Evolutionary conservation across 92 coral and sea anemone genomes (phyloP).

Genomic region (Parazoanthus atlanticus): DNA sequence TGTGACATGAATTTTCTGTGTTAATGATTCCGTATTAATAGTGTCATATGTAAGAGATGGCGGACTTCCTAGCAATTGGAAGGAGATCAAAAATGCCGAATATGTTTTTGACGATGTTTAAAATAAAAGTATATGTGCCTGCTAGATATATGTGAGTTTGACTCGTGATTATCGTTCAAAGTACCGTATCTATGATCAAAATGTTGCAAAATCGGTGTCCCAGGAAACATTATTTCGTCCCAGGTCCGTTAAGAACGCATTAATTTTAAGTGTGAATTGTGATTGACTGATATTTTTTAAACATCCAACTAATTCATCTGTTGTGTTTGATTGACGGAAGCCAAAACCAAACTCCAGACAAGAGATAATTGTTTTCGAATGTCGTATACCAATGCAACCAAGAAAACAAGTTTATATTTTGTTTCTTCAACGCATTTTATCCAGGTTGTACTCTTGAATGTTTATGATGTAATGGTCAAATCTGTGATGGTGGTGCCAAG

Average conservation of each 20-base stretch:
- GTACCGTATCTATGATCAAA: background rate
- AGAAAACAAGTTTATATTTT: too few relatives aligned
- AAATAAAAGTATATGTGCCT: too few relatives aligned
- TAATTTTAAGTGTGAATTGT: too few relatives aligned
- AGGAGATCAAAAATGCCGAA: background rate
- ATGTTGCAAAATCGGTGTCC: background rate
- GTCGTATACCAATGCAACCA: background rate
- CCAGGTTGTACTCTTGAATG: constrained; percentile 91
- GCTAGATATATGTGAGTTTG: background rate
- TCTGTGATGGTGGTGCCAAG: constrained; percentile 98
- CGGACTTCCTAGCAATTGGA: background rate
- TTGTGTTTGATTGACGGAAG: too few relatives aligned
- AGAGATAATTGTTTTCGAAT: background rate
- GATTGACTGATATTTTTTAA: too few relatives aligned
- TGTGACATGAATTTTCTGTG: background rate
- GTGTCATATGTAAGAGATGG: background rate
- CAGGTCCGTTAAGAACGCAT: background rate
- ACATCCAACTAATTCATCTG: too few relatives aligned
- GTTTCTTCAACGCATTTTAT: background rate
- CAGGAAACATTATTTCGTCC: too few relatives aligned
- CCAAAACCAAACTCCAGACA: too few relatives aligned
- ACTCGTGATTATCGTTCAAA: background rate
- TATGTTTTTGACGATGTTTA: too few relatives aligned
- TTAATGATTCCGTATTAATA: too few relatives aligned
- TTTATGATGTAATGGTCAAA: constrained; percentile 96